Evolutionary conservation across 2,888 invertebrate species (phyloP), one percentile per base, ranked within the genome.

Genomic region (Drosophila atroscutellata): DNA sequence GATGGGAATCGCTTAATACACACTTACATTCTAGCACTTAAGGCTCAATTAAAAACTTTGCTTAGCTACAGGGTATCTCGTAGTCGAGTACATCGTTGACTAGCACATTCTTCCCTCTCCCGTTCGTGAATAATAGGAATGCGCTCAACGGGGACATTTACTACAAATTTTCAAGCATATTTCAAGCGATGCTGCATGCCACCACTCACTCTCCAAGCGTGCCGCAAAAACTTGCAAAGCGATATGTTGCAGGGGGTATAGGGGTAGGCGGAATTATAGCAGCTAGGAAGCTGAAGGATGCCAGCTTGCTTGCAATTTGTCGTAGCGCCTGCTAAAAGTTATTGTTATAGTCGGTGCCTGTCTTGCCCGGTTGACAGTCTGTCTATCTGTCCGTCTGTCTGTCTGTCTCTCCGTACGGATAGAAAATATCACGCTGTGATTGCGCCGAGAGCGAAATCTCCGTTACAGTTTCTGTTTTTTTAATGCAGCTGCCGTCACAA

Each of bases 361-460:
- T 45, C 70, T 47, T 32, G 59, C 59, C 60, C 72, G 54, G 61
- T 70, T 74, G 62, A 72, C 64, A 60, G 68, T 55, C 42, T 54
- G 72, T 78, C 71, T 52, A 72, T 77, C 59, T 55, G 70, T 75
- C 69, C 58, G 72, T 71, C 56, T 30, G 42, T 54, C 47, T 63
- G 67, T 9, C 68, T 71, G 83, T 18, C 18, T 26, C 26, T 73
- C 59, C 59, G 37, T 39, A 39, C 39, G 58, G n/a, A 26, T 49
- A 66, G 58, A 47, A 69, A 74, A 84, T 86, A 85, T 80, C 89
- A 85, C 75, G 83, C 81, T 89, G 88, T 71, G 86, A 80, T 89
- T 87, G 83, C 52, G 75, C 70, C 74, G 86, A 85, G 75, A 81
- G 81, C 81, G 67, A 87, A 81, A 79, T 78, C 78, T 79, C 72